phyloP scores from a whole-genome alignment of 1,140 invertebrate species.

The Neodiprion lecontei region DNA sequence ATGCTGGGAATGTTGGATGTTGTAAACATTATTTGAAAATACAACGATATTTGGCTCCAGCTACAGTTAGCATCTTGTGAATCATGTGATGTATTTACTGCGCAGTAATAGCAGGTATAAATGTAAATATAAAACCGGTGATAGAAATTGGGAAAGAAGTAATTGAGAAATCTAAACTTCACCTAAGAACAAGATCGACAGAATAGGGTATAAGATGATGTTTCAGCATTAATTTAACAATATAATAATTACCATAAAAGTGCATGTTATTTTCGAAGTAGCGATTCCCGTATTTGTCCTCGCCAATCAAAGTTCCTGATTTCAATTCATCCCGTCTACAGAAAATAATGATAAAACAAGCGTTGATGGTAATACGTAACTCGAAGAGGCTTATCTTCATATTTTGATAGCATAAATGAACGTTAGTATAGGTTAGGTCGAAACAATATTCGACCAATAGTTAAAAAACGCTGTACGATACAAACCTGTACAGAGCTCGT shows the following conservation, averaged over 20 bases:
- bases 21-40: neutral
- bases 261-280: constrained; percentile 93
- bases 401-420: constrained; percentile 29
- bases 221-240: neutral
- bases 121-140: too few relatives aligned
- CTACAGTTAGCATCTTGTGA: too few relatives aligned
- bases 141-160: constrained; percentile 9
- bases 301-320: constrained; percentile 86
- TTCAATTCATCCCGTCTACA: constrained; percentile 86
- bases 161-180: constrained; percentile 8
- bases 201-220: too few relatives aligned
- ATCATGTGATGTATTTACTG: too few relatives aligned
- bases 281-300: constrained; percentile 94
- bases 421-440: constrained; percentile 28
- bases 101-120: too few relatives aligned
- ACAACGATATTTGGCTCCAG: too few relatives aligned
- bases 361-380: constrained; percentile 29
- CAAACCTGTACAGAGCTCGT: constrained; percentile 79
- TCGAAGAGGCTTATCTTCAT: neutral
- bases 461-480: constrained; percentile 18
- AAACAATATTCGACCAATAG: constrained; percentile 15
- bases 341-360: constrained; percentile 47
- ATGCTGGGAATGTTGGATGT: too few relatives aligned
- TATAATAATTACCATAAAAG: constrained; percentile 73
- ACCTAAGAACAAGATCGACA: too few relatives aligned